These are phyloP conservation scores for Amphipoea lucens DNA, from an alignment of 2,888 invertebrate species.

Conservation along the genomic window DNA sequence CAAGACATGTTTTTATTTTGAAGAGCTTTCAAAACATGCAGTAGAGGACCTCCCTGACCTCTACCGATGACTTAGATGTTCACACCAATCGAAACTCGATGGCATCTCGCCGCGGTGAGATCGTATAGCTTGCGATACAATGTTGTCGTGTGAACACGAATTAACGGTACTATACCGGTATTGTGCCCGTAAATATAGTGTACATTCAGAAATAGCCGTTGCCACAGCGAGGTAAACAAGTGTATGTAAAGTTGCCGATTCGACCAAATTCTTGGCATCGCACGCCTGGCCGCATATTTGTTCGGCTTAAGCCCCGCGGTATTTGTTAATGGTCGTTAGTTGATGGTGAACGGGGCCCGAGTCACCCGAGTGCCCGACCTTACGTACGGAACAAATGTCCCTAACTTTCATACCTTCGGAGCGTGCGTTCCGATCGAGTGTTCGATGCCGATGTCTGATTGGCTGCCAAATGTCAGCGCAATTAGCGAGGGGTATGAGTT, in stretches of 20 bases:
- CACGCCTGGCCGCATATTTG: conserved; percentile 80
- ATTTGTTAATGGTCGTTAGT: conserved; percentile 75
- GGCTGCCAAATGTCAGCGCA: conserved; percentile 57
- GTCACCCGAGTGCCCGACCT: conserved; percentile 48
- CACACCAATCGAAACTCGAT: conserved; percentile 30
- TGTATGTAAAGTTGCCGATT: conserved; percentile 81
- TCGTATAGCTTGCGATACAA: conserved; percentile 47
- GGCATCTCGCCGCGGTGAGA: conserved; percentile 31
- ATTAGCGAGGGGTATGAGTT: conserved; percentile 31
- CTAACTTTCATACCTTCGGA: conserved; percentile 18
- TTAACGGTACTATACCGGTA: conserved; percentile 71
- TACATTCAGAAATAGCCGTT: conserved; percentile 80
- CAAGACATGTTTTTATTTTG: conserved; percentile 18
- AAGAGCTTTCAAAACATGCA: conserved; percentile 3
- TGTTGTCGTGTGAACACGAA: conserved; percentile 66
- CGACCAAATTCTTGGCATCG: conserved; percentile 87
- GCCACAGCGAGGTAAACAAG: conserved; percentile 84
- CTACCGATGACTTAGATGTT: conserved; percentile 32
- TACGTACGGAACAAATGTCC: conserved; percentile 42
- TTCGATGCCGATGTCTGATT: conserved; percentile 21
- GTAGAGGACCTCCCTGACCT: conserved; percentile 35
- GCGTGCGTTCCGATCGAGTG: conserved; percentile 36
- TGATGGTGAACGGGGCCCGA: conserved; percentile 70
- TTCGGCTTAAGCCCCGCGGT: conserved; percentile 68
- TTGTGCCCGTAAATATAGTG: conserved; percentile 69